These are phyloP conservation scores for Athrips mouffetella DNA, from an alignment of 2,888 invertebrate genomes.

Conservation along the genomic window DNA sequence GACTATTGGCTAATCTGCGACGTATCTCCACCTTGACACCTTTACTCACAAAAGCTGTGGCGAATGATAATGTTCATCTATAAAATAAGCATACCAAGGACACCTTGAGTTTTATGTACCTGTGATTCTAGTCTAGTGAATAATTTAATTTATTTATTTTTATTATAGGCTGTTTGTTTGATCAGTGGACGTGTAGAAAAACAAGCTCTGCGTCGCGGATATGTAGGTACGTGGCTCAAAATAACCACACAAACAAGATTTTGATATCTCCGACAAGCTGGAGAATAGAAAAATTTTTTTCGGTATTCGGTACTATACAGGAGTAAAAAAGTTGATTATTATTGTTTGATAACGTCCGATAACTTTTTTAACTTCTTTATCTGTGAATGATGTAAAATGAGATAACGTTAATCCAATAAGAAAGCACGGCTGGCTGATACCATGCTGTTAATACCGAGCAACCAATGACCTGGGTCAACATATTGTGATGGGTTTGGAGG, in stretches of 20 bases:
- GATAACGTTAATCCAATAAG: neutral
- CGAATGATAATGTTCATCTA: constrained; percentile 19
- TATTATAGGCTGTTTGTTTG: neutral
- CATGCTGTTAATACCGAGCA: neutral
- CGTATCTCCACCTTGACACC: constrained; percentile 25
- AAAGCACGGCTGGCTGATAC: neutral
- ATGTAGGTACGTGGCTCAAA: neutral
- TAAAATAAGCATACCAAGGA: constrained; percentile 15
- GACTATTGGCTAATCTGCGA: constrained; percentile 2
- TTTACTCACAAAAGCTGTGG: constrained; percentile 22
- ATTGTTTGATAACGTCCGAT: neutral
- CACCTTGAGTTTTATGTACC: constrained; percentile 11
- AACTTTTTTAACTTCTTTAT: neutral
- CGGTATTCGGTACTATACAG: no score
- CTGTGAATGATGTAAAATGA: neutral
- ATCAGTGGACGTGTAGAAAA: constrained; percentile 3
- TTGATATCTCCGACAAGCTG: neutral
- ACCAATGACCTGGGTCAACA: constrained; percentile 1
- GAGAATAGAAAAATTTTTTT: neutral
- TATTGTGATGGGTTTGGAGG: constrained; percentile 28
- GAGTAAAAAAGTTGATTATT: neutral
- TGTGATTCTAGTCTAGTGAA: neutral
- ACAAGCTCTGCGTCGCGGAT: constrained; percentile 2
- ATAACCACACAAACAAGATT: neutral
- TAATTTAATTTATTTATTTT: constrained; percentile 7